phyloP scores from a whole-genome alignment of 2,113 vertebrate genomes.

The Helogale parvula region DNA sequence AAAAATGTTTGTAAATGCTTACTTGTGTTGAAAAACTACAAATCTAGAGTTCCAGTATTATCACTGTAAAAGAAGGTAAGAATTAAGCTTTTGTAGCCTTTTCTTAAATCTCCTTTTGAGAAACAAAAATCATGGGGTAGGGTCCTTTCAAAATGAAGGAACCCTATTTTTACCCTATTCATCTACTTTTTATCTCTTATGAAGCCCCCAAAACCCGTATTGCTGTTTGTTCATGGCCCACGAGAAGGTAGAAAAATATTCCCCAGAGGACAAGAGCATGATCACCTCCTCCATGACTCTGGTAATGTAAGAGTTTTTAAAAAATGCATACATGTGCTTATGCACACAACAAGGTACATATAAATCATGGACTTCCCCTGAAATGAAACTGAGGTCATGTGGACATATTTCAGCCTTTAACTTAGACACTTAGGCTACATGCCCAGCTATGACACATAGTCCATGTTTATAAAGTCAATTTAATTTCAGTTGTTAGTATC shows the following conservation, averaged over 20 bases:
- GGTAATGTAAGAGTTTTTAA: neutral
- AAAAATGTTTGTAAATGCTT: neutral
- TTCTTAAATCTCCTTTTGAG: conserved; percentile 35
- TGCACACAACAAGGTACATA: neutral
- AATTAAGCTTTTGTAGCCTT: neutral
- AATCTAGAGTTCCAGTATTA: neutral
- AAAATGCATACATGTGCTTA: neutral
- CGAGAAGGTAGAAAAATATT: neutral
- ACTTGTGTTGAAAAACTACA: neutral
- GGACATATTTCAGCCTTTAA: conserved; percentile 34
- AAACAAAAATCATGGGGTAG: neutral
- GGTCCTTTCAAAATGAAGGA: neutral
- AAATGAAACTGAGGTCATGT: conserved; percentile 14
- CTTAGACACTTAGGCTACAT: conserved; percentile 26
- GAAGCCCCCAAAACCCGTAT: no score
- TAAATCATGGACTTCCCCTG: neutral
- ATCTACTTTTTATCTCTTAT: neutral
- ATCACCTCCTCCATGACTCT: neutral
- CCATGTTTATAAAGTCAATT: conserved; percentile 41
- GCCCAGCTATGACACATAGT: conserved; percentile 47
- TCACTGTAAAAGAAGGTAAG: neutral
- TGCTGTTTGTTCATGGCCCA: neutral
- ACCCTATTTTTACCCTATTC: neutral
- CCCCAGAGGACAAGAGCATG: neutral
- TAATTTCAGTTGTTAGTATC: conserved; percentile 61